A percentile compares a stretch with the other conserved stretches of the same genome.
phyloP scores from a whole-genome alignment of 2,888 invertebrate species.

The Eupsilia transversa region DNA sequence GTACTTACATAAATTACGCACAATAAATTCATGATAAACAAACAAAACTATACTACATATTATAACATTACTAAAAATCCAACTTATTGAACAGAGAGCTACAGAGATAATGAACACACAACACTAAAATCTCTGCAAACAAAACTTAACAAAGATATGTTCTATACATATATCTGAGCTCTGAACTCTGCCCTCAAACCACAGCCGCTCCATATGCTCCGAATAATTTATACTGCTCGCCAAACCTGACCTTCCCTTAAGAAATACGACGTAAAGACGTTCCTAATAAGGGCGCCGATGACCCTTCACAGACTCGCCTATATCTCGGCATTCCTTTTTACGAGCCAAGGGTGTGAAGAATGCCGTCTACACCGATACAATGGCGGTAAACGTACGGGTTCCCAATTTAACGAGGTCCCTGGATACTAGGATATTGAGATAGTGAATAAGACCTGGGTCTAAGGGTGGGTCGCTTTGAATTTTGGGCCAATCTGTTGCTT shows the following conservation, averaged over 20 bases:
- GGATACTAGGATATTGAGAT: constrained; percentile 66
- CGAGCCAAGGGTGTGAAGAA: constrained; percentile 77
- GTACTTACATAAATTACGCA: not conserved
- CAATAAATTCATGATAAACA: not conserved
- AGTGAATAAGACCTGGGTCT: constrained; percentile 64
- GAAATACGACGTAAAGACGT: constrained; percentile 70
- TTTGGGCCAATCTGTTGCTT: constrained; percentile 48
- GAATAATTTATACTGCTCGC: constrained; percentile 67
- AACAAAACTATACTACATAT: not conserved
- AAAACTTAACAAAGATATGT: constrained; percentile 51
- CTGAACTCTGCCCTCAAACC: constrained; percentile 62
- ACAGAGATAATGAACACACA: constrained; percentile 40
- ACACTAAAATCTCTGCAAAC: constrained; percentile 55
- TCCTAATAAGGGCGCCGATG: constrained; percentile 75
- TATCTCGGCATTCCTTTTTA: constrained; percentile 78
- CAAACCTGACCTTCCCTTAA: constrained; percentile 71
- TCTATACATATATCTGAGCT: constrained; percentile 40
- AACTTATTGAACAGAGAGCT: constrained; percentile 6
- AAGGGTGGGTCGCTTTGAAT: constrained; percentile 54
- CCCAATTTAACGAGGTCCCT: constrained; percentile 70
- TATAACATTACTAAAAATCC: constrained; percentile 8
- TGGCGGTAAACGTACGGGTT: constrained; percentile 67
- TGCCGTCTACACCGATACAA: constrained; percentile 76
- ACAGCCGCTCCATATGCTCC: constrained; percentile 63
- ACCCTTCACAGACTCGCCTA: constrained; percentile 72